A percentile compares a stretch with the other conserved stretches of the same genome.
phyloP scores from a whole-genome alignment of 2,113 vertebrate species.

The Martes martes region DNA sequence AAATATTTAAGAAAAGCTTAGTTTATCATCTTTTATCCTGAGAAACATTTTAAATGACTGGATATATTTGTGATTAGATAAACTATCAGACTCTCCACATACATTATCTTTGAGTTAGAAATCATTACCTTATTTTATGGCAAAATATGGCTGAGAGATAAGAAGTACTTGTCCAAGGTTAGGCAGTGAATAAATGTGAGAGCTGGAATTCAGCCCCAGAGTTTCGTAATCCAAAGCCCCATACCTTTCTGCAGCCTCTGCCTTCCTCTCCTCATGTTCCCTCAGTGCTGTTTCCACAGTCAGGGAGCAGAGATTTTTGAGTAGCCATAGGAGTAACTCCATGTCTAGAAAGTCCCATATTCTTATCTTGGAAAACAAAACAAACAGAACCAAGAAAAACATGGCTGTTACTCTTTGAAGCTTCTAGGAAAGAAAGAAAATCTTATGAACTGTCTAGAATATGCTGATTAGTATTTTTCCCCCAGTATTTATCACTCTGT shows the following conservation, averaged over 20 bases:
- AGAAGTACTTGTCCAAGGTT: not conserved
- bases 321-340: not conserved
- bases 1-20: not conserved
- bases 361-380: conserved; percentile 21
- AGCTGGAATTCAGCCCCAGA: not conserved
- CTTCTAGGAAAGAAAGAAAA: not conserved
- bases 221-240: not conserved
- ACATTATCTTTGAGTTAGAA: not conserved
- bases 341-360: not conserved
- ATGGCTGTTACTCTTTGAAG: not conserved
- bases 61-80: not conserved
- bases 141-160: not conserved
- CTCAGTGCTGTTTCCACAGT: not conserved
- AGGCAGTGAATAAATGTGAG: not conserved
- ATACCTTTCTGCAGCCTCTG: not conserved
- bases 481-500: not conserved
- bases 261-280: not conserved
- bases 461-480: not conserved
- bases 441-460: not conserved
- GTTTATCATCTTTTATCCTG: not conserved
- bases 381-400: not conserved
- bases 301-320: not conserved
- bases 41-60: not conserved
- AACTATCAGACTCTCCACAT: not conserved
- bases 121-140: not conserved